These are phyloP conservation scores for Rhopalosiphum maidis DNA, from an alignment of 1,140 invertebrate genomes.

Conservation along the genomic window DNA sequence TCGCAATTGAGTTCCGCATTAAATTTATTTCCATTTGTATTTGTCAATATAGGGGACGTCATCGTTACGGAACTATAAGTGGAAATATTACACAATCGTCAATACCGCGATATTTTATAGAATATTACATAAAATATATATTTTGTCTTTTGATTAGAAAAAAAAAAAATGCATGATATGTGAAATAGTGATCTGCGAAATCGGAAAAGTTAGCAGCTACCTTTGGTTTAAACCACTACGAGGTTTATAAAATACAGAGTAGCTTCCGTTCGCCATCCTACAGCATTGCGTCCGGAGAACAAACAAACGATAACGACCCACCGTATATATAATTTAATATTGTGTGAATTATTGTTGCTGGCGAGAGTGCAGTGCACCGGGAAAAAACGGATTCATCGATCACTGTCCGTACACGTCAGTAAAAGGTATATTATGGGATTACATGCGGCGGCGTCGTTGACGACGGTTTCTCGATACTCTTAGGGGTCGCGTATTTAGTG, in stretches of 20 bases:
- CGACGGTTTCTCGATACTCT: not conserved
- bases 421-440: not conserved
- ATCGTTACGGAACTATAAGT: no score
- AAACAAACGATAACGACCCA: not conserved
- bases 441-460: no score
- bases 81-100: no score
- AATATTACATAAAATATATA: no score
- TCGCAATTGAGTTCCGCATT: no score
- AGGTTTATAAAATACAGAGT: not conserved
- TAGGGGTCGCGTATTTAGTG: not conserved
- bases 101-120: no score
- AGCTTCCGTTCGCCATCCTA: not conserved
- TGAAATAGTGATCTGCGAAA: not conserved
- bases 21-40: no score
- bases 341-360: not conserved
- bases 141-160: no score
- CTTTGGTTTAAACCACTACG: not conserved
- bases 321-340: slow-evolving; percentile 1
- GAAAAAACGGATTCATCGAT: slow-evolving; percentile 4
- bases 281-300: not conserved
- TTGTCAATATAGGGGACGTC: no score
- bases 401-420: not conserved
- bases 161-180: no score
- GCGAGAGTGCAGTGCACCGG: not conserved
- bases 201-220: not conserved